Conservation (phyloP, 2,888 invertebrate species). For the Encarsia formosa region DNA sequence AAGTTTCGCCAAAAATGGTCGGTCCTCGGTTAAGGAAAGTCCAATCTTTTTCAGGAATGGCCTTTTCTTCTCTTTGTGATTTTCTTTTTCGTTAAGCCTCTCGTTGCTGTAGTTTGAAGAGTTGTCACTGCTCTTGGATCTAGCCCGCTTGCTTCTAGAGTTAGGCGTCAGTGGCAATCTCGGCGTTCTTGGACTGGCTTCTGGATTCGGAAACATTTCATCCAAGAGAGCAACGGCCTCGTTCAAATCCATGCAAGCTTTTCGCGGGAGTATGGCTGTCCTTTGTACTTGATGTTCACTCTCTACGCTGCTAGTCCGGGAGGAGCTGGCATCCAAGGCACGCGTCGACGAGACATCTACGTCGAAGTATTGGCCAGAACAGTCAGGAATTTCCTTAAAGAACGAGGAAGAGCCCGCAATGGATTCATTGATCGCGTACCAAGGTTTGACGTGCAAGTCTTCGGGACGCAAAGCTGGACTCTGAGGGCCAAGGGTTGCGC, state of each 20-base stretch:
- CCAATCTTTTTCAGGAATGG: slow-evolving; percentile 48
- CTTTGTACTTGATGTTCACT: slow-evolving; percentile 31
- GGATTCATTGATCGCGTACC: slow-evolving; percentile 37
- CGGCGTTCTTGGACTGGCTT: slow-evolving; percentile 45
- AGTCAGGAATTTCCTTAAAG: slow-evolving; percentile 2
- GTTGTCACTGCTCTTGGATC: slow-evolving; percentile 49
- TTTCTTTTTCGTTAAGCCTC: slow-evolving; percentile 39
- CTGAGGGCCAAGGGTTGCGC: slow-evolving; percentile 29
- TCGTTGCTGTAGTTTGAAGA: slow-evolving; percentile 47
- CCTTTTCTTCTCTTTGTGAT: slow-evolving; percentile 35
- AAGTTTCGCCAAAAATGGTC: slow-evolving; percentile 43
- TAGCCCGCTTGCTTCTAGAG: slow-evolving; percentile 41
- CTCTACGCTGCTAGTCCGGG: slow-evolving; percentile 42
- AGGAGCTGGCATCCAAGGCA: slow-evolving; percentile 16
- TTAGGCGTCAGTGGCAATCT: slow-evolving; percentile 45
- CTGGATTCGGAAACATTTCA: slow-evolving; percentile 47
- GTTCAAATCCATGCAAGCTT: slow-evolving; percentile 47
- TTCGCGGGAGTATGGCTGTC: slow-evolving; percentile 33
- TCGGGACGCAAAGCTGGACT: slow-evolving; percentile 42
- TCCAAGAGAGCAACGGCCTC: slow-evolving; percentile 48
- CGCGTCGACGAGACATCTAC: slow-evolving; percentile 14
- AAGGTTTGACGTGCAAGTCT: slow-evolving; percentile 44
- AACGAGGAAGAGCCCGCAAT: slow-evolving; percentile 9
- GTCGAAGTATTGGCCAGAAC: not conserved
- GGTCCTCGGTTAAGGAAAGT: slow-evolving; percentile 47